Evolutionary conservation across 1,140 invertebrate species (phyloP), one percentile per base, ranked within the genome.

Genomic region (Drosophila fuyamai): DNA sequence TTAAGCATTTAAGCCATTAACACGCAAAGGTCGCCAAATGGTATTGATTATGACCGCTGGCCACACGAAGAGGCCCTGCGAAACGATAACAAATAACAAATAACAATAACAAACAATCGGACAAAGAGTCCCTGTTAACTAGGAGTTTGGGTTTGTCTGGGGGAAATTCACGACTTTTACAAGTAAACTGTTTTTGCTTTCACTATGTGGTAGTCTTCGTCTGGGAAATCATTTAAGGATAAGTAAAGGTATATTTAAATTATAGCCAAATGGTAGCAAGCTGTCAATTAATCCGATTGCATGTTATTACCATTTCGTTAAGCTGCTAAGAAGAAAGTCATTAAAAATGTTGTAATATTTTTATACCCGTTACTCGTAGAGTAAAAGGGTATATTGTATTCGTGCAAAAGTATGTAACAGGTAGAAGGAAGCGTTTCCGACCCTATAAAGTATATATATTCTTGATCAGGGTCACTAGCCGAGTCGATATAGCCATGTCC

Each of bases 21-120:
- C 82, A 88, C 79, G 83, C 79, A 89, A 84, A 83, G 84, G 83
- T 77, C 72, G 80, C 58, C 76, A 65, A 73, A 89, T 76, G 61
- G 51, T 70, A 88, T 88, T 89, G 83, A 88, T 88, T 88, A 89
- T 76, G 72, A 77, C 79, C 48, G n/a, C 32, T 54, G 67, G 83
- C 79, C 73, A 88, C 79, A 85, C 75, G 67, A 36, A 38, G 38
- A 13, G 16, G 27, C 61, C 51, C 29, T 18, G 32, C 55, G 43
- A 76, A 59, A 58, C 55, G 61, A 47, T 58, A 76, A 67, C 57
- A 68, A 77, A 48, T 48, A 48, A 48, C 23, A 48, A 48, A 74
- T 68, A 77, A 88, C 74, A 83, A 81, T 70, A 79, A 72, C 50
- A 75, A 72, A 71, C 61, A 79, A 65, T 44, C 50, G 58, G 18